phyloP scores from a whole-genome alignment of 2,888 invertebrate species.

The Amphipoea oculea region DNA sequence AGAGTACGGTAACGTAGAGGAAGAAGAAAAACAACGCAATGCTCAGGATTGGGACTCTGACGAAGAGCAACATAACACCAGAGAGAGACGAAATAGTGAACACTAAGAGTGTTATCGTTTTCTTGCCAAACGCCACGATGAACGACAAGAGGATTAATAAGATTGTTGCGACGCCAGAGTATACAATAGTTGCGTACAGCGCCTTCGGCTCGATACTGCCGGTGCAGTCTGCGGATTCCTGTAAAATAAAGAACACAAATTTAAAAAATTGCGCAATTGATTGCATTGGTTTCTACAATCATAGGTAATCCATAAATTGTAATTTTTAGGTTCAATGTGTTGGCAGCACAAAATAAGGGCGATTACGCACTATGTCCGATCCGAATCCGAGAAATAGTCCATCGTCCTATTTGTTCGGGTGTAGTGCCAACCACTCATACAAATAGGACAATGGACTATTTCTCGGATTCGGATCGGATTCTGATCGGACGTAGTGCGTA shows the following conservation, averaged over 20 bases:
- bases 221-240: slow-evolving; percentile 75
- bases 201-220: slow-evolving; percentile 75
- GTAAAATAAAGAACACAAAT: slow-evolving; percentile 40
- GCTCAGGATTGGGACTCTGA: slow-evolving; percentile 79
- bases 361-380: too few relatives aligned
- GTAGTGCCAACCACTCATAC: too few relatives aligned
- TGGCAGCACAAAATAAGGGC: not conserved
- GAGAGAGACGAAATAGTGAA: slow-evolving; percentile 66
- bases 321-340: not conserved
- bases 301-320: not conserved
- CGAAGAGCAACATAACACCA: slow-evolving; percentile 77
- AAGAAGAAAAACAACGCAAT: slow-evolving; percentile 76
- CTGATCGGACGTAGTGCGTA: too few relatives aligned
- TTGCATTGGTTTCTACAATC: not conserved
- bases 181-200: slow-evolving; percentile 82
- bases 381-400: too few relatives aligned
- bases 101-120: slow-evolving; percentile 70
- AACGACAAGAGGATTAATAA: slow-evolving; percentile 78
- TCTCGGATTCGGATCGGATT: too few relatives aligned
- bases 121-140: slow-evolving; percentile 80
- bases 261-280: not conserved
- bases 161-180: slow-evolving; percentile 75
- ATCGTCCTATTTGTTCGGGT: too few relatives aligned
- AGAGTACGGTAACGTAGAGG: slow-evolving; percentile 69
- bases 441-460: too few relatives aligned